phyloP scores from a whole-genome alignment of 2,888 invertebrate genomes.

The Ormyrus labotus region DNA sequence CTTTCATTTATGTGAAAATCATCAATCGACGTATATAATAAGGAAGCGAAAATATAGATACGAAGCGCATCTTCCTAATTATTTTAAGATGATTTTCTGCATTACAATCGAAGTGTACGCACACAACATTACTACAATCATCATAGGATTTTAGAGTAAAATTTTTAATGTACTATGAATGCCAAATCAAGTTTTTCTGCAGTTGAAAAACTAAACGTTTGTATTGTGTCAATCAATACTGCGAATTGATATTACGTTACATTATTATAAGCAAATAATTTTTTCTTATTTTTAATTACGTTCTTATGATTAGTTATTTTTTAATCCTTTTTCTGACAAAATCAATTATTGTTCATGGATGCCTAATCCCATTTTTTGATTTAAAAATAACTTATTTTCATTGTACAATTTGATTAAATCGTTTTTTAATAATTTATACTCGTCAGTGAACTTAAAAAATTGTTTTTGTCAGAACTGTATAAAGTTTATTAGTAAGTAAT shows the following conservation, averaged over 20 bases:
- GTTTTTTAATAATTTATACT: too few species aligned
- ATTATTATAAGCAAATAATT: constrained; percentile 19
- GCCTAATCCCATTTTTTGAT: too few species aligned
- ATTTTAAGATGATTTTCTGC: constrained; percentile 24
- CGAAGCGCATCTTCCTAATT: constrained; percentile 29
- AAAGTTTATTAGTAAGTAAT: background rate
- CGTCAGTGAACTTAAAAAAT: too few species aligned
- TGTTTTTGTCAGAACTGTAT: background rate
- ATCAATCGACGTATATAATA: background rate
- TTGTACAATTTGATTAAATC: too few species aligned
- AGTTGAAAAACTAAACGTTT: constrained; percentile 8
- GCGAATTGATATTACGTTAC: background rate
- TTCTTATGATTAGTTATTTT: constrained; percentile 8
- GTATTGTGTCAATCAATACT: constrained; percentile 23
- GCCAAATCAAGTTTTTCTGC: constrained; percentile 48
- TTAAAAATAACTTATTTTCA: background rate
- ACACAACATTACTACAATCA: constrained; percentile 42
- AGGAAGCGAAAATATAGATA: constrained; percentile 1
- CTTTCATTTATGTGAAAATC: constrained; percentile 26
- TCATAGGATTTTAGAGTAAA: constrained; percentile 26
- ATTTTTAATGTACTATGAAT: constrained; percentile 32
- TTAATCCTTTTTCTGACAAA: background rate
- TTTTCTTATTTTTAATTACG: constrained; percentile 1
- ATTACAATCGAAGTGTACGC: constrained; percentile 45
- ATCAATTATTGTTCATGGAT: too few species aligned